A percentile compares a stretch with the other conserved stretches of the same genome.
Evolutionary conservation across 2,113 vertebrate genomes (phyloP).

Genomic region (Amphiprion ocellaris): DNA sequence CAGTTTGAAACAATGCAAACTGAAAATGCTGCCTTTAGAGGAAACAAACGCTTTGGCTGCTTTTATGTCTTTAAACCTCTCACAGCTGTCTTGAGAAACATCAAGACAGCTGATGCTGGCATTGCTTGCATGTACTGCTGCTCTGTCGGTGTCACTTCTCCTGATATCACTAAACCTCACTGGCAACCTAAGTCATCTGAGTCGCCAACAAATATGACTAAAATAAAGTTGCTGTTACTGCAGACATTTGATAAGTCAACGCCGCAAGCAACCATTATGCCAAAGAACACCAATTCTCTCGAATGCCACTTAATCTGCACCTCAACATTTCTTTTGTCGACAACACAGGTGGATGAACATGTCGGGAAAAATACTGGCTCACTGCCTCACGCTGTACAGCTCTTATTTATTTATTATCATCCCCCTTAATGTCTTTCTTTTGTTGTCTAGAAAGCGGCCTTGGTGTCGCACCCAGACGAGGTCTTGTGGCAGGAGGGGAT

Average conservation of each 20-base stretch:
- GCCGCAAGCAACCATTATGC: neutral
- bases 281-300: neutral
- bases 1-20: no score
- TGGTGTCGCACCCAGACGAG: neutral
- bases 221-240: no score
- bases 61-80: no score
- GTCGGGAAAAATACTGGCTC: neutral
- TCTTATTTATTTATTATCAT: neutral
- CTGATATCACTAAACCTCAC: no score
- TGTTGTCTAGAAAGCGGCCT: conserved; percentile 13
- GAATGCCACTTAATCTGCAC: neutral
- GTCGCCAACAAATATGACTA: no score
- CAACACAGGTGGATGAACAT: neutral
- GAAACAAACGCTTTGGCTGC: no score
- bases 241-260: neutral
- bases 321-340: conserved; percentile 10
- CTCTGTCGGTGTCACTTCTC: no score
- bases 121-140: no score
- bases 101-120: no score
- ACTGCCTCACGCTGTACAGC: neutral
- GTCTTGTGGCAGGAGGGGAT: neutral
- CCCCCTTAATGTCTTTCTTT: conserved; percentile 2
- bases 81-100: no score
- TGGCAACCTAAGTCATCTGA: no score
- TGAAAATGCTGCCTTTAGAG: no score